These are phyloP conservation scores for Noctua comes DNA, from an alignment of 2,888 invertebrate genomes.

Conservation along the genomic window DNA sequence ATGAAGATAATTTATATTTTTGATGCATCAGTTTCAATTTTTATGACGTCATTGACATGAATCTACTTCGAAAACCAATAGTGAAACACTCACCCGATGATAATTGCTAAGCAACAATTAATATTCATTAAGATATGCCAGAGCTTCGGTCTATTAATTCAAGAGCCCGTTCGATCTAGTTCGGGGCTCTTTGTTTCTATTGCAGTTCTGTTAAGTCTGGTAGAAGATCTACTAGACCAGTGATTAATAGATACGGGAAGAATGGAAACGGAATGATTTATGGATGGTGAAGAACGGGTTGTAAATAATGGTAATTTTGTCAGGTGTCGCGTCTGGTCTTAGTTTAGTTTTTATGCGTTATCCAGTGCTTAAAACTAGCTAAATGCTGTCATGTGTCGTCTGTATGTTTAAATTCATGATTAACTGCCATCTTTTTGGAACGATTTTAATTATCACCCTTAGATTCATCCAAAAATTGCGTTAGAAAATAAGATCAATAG, in stretches of 20 bases:
- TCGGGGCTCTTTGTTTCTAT: constrained; percentile 52
- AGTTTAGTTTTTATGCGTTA: constrained; percentile 3
- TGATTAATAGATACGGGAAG: constrained; percentile 34
- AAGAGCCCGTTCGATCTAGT: constrained; percentile 47
- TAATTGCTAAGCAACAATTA: constrained; percentile 62
- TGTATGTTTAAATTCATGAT: not conserved
- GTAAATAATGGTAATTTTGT: constrained; percentile 13
- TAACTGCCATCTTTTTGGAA: not conserved
- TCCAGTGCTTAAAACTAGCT: not conserved
- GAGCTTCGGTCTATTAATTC: constrained; percentile 51
- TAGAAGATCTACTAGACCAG: constrained; percentile 7
- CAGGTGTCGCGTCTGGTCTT: not conserved
- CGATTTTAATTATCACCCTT: not conserved
- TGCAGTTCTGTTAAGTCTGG: constrained; percentile 34
- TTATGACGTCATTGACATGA: not conserved
- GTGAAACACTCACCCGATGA: constrained; percentile 37
- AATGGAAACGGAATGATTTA: constrained; percentile 16
- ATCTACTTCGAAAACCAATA: constrained; percentile 47
- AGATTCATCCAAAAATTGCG: not conserved
- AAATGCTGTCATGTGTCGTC: not conserved
- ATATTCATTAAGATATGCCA: constrained; percentile 64
- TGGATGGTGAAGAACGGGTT: not conserved
- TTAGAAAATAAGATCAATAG: not conserved
- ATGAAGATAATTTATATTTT: not conserved
- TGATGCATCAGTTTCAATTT: too few relatives aligned